Conservation (phyloP, 2,797 vertebrate genomes). For the Coregonus ussuriensis region DNA sequence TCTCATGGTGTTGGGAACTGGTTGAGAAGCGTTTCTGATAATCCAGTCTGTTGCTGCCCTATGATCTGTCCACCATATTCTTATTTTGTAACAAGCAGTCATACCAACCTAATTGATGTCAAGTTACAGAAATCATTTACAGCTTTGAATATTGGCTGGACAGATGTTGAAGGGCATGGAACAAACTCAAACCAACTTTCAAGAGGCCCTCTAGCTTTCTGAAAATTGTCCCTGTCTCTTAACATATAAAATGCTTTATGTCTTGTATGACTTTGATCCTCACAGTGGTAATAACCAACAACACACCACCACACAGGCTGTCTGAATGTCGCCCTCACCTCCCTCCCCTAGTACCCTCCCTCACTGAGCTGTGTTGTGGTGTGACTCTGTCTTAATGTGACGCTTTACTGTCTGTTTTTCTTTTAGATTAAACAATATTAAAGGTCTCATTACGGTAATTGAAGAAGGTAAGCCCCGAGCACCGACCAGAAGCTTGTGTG, state of each 20-base stretch:
- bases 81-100: neutral
- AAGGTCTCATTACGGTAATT: constrained; percentile 13
- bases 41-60: neutral
- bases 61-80: neutral
- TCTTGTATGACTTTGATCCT: constrained; percentile 42
- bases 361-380: constrained; percentile 2
- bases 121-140: neutral
- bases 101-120: neutral
- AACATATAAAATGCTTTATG: constrained; percentile 35
- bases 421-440: constrained; percentile 20
- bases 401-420: constrained; percentile 15
- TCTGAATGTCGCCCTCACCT: constrained; percentile 22
- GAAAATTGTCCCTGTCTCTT: neutral
- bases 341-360: constrained; percentile 33
- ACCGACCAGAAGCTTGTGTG: constrained; percentile 11
- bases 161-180: neutral
- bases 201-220: neutral
- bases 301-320: constrained; percentile 15
- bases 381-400: constrained; percentile 1
- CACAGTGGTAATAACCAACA: constrained; percentile 50
- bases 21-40: neutral
- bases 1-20: neutral
- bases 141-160: neutral
- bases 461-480: constrained; percentile 15
- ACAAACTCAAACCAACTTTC: neutral